Conservation (phyloP, 2,113 vertebrate genomes). For the Spermophilus dauricus region DNA sequence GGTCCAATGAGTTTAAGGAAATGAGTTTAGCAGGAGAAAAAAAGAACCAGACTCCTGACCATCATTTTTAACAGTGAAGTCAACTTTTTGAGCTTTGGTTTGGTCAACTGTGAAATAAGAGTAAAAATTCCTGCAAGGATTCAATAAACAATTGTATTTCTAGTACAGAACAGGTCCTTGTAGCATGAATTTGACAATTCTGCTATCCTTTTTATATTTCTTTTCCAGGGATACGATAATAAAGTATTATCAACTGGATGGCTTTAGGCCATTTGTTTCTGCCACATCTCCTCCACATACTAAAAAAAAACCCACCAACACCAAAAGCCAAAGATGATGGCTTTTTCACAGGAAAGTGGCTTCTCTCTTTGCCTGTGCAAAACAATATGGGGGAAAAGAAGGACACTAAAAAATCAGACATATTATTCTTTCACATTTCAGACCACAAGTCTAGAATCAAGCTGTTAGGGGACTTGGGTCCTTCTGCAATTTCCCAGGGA, state of each 20-base stretch:
- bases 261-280: no score
- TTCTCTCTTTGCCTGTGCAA: no score
- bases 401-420: neutral
- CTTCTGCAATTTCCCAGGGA: neutral
- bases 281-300: no score
- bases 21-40: neutral
- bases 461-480: neutral
- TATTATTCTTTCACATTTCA: neutral
- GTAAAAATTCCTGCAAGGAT: neutral
- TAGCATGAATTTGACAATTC: neutral
- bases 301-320: no score
- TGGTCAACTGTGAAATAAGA: neutral
- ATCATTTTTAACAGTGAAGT: neutral
- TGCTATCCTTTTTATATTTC: neutral
- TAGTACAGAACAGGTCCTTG: neutral
- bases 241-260: neutral
- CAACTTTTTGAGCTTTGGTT: neutral
- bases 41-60: neutral
- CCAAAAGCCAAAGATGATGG: no score
- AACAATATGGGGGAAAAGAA: no score
- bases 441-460: neutral
- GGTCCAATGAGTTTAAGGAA: neutral
- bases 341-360: no score
- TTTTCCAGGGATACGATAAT: neutral
- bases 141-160: neutral